Conservation (phyloP, 2,888 invertebrate genomes). For the Heliothis peltigera region DNA sequence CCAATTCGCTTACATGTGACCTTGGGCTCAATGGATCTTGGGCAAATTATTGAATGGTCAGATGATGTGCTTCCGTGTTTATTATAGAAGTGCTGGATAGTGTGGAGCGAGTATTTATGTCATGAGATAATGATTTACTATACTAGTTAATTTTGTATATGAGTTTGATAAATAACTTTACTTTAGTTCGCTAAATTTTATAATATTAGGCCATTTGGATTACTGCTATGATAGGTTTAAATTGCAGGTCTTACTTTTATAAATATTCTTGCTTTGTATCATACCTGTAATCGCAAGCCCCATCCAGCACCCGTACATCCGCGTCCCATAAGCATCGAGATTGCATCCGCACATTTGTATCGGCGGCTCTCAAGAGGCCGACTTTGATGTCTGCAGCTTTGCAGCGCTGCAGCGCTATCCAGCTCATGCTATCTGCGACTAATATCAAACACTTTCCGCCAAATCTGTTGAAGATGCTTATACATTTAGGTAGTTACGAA, state of each 20-base stretch:
- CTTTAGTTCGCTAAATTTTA: no score
- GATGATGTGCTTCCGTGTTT: conserved; percentile 1
- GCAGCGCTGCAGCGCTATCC: conserved; percentile 36
- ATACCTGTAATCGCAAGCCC: background rate
- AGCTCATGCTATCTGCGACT: conserved; percentile 35
- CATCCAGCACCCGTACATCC: conserved; percentile 22
- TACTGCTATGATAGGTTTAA: no score
- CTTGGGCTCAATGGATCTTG: conserved; percentile 12
- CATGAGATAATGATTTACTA: no score
- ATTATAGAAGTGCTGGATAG: background rate
- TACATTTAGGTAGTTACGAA: conserved; percentile 14
- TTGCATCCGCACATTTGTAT: conserved; percentile 59
- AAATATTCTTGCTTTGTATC: no score
- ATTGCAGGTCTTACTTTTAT: no score
- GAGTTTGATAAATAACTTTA: no score
- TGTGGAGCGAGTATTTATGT: no score
- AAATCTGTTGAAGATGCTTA: conserved; percentile 39
- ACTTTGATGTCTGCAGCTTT: conserved; percentile 57
- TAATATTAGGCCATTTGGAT: no score
- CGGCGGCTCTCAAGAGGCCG: conserved; percentile 55
- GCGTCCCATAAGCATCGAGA: conserved; percentile 38
- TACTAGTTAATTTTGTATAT: no score
- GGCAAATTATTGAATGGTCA: background rate
- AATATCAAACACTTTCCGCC: conserved; percentile 48
- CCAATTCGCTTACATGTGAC: background rate